These are phyloP conservation scores for Leptinotarsa peninsularis DNA, from an alignment of 2,888 invertebrate genomes.

Conservation along the genomic window DNA sequence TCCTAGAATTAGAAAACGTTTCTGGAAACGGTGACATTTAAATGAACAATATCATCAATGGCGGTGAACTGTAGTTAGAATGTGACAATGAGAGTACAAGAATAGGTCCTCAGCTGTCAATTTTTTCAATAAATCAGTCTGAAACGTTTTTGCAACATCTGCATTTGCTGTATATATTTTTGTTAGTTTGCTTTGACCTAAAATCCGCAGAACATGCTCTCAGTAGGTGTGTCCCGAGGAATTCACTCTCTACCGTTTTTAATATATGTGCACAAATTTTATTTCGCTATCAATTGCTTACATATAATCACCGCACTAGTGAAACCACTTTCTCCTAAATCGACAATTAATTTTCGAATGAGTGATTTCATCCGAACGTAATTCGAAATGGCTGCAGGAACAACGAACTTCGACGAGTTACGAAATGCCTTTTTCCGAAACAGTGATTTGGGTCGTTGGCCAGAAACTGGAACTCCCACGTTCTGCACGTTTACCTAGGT, in stretches of 20 bases:
- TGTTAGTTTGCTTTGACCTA: too few species aligned
- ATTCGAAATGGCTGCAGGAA: neutral
- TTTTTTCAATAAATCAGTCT: too few species aligned
- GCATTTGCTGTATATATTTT: too few species aligned
- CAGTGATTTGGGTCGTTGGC: neutral
- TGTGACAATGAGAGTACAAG: too few species aligned
- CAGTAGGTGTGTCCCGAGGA: neutral
- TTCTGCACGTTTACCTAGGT: neutral
- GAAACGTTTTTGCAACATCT: too few species aligned
- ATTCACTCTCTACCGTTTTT: slow-evolving; percentile 6
- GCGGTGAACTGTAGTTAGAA: too few species aligned
- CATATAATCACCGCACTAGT: neutral
- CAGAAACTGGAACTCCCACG: slow-evolving; percentile 11
- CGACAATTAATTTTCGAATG: slow-evolving; percentile 11
- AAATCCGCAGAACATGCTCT: neutral
- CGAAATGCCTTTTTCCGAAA: slow-evolving; percentile 10
- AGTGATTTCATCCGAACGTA: neutral
- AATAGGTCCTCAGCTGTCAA: too few species aligned
- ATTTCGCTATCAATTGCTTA: neutral
- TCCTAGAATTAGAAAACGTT: too few species aligned
- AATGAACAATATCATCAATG: too few species aligned
- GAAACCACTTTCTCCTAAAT: slow-evolving; percentile 10
- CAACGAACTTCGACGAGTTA: neutral
- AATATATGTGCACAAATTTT: slow-evolving; percentile 5
- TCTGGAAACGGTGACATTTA: too few species aligned